Evolutionary conservation across 1,140 invertebrate genomes (phyloP), one percentile per base, ranked within the genome.

Genomic region (Eueides isabella): DNA sequence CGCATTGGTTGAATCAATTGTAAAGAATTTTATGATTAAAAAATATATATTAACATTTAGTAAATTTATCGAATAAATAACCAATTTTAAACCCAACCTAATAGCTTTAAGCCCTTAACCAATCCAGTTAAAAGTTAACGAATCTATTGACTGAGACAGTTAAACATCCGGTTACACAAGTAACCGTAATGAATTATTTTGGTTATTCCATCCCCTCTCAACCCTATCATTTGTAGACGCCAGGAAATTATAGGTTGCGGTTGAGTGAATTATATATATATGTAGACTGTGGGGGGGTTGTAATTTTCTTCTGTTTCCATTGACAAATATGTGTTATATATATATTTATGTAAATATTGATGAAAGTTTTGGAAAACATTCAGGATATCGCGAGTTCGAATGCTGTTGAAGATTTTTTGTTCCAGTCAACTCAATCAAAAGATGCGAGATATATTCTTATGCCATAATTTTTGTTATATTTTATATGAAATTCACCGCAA

Each of bases 111-210:
- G 7, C 26, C 19, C 19, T 55, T 55, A 55, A 55, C 48, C 48
- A 55, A 48, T 55, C 48, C 23, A 55, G 67, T 55, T 55, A 55
- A 26, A 55, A 62, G 71, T 67, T 67, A 66, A 73, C 64, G 65
- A 67, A 67, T 73, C 61, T 41, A 73, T 67, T 61, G 67, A 75
- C 65, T 68, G 73, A 62, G 73, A 71, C 67, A 68, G 64, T 62
- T 63, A 78, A 81, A 81, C 79, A 79, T 77, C 77, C 63, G 71
- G 75, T 74, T 79, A 69, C 72, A 74, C 66, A 76, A 76, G 72
- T 69, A 61, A 38, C 77, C 29, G 55, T 79, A 77, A 79, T 79
- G 78, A 76, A 79, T 74, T 55, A 55, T 55, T 55, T 55, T 26
- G 48, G 48, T 23, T 55, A 55, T 55, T 74, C 74, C 65, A 76